Conservation (phyloP, 1,140 invertebrate species). For the Calycopis cecrops region DNA sequence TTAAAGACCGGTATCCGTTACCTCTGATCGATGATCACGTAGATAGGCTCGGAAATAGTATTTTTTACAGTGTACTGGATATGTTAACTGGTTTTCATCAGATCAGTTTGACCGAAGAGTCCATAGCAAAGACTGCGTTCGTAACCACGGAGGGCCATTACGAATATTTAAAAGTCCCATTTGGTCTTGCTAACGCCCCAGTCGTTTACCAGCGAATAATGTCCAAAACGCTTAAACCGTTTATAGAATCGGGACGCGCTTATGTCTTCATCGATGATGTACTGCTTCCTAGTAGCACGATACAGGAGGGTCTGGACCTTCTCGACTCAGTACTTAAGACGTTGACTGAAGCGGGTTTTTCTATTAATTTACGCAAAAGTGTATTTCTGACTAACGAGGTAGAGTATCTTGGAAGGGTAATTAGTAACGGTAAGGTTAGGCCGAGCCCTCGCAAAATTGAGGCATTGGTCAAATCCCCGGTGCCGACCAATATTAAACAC, state of each 20-base stretch:
- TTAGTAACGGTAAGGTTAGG: too few relatives aligned
- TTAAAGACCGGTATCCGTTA: neutral
- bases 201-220: neutral
- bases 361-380: too few relatives aligned
- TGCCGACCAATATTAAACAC: constrained; percentile 26
- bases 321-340: too few relatives aligned
- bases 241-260: too few relatives aligned
- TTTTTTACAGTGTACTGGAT: neutral
- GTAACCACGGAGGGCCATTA: neutral
- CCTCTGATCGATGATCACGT: neutral
- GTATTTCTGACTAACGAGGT: too few relatives aligned
- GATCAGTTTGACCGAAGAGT: neutral
- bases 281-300: too few relatives aligned
- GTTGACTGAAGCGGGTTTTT: too few relatives aligned
- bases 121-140: neutral
- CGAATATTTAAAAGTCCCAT: constrained; percentile 1
- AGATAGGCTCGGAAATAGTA: neutral
- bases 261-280: too few relatives aligned
- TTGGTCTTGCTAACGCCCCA: neutral
- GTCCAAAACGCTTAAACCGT: neutral
- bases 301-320: too few relatives aligned
- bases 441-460: constrained; percentile 21
- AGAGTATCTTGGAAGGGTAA: too few relatives aligned
- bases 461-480: constrained; percentile 24
- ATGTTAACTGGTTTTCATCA: neutral